These are phyloP conservation scores for Oceanites oceanicus DNA, from an alignment of 2,113 vertebrate species.

Conservation along the genomic window DNA sequence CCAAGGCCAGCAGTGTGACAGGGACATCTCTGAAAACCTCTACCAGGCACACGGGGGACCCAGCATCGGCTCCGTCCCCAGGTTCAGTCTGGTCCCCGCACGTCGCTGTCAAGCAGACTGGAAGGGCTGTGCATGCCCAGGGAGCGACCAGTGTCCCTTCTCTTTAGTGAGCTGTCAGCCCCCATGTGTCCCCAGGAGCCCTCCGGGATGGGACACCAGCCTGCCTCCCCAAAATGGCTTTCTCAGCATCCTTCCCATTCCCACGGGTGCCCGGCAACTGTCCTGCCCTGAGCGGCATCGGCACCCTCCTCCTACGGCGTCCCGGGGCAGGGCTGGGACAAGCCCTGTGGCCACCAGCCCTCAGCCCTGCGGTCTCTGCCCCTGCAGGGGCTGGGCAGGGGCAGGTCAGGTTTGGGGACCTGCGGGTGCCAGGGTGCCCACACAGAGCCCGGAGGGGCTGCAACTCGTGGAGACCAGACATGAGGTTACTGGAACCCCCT, in stretches of 20 bases:
- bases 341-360: not conserved
- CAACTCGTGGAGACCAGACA: not conserved
- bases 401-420: not conserved
- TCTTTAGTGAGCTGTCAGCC: not conserved
- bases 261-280: accelerated
- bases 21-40: not conserved
- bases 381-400: not conserved
- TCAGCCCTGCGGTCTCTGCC: not conserved
- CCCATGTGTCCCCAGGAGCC: accelerated
- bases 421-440: not conserved
- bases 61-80: accelerated
- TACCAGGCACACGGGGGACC: accelerated
- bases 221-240: not conserved
- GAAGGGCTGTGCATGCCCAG: not conserved
- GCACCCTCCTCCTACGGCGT: not conserved
- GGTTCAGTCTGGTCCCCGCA: accelerated
- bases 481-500: not conserved
- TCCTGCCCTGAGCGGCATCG: not conserved
- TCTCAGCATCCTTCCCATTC: not conserved
- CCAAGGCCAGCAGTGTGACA: not conserved
- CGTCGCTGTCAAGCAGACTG: not conserved
- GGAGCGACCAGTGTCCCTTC: not conserved
- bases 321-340: not conserved
- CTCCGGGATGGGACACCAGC: not conserved
- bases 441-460: accelerated